Percentiles rank a stretch among this genome's conserved stretches.
Conservation (phyloP, 2,113 vertebrate species). For the Pavo muticus region DNA sequence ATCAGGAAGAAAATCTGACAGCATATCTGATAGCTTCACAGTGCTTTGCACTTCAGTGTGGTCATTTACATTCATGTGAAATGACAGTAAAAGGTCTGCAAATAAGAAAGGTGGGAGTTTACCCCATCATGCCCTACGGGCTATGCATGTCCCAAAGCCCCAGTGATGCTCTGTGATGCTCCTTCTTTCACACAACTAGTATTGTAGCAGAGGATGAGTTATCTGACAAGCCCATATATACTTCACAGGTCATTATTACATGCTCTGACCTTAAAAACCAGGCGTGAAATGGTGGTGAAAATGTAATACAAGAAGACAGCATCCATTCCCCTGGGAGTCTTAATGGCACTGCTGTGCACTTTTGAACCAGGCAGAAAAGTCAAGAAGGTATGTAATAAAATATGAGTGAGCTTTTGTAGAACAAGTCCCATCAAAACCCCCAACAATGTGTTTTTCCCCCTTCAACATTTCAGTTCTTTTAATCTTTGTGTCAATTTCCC, state of each 20-base stretch:
- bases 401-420: neutral
- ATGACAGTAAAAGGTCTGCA: neutral
- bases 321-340: neutral
- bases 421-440: neutral
- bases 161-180: neutral
- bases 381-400: neutral
- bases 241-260: neutral
- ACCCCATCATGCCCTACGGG: accelerated
- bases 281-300: neutral
- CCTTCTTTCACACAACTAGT: neutral
- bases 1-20: neutral
- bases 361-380: neutral
- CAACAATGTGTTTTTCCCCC: neutral
- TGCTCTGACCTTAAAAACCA: neutral
- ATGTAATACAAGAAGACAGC: neutral
- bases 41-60: neutral
- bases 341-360: neutral
- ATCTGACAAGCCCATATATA: neutral
- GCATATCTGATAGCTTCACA: neutral
- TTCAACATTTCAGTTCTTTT: neutral
- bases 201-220: neutral
- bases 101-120: neutral
- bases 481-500: neutral
- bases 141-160: neutral
- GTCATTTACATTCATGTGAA: neutral